Percentiles rank a stretch among this genome's conserved stretches.
Conservation (phyloP, 2,113 vertebrate species). For the Hassar affinis region DNA sequence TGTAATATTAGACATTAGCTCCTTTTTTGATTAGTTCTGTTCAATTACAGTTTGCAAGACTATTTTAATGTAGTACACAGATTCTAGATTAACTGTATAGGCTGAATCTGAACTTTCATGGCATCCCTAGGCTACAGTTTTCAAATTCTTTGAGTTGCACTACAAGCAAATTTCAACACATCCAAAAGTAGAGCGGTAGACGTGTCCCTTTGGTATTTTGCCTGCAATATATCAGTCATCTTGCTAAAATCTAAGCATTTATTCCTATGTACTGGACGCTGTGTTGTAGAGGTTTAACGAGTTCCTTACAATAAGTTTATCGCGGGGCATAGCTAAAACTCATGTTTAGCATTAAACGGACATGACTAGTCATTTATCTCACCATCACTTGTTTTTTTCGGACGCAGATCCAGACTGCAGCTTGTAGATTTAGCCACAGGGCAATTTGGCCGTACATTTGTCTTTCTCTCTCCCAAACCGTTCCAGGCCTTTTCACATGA, state of each 20-base stretch:
- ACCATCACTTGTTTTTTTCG: constrained; percentile 21
- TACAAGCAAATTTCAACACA: neutral
- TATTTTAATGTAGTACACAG: neutral
- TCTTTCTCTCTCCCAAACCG: constrained; percentile 26
- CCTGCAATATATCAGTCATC: neutral
- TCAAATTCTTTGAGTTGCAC: neutral
- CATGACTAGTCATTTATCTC: constrained; percentile 5
- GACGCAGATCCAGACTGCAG: constrained; percentile 23
- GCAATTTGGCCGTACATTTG: constrained; percentile 20
- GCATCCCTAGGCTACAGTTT: neutral
- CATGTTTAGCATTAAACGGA: neutral
- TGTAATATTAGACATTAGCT: too few relatives aligned
- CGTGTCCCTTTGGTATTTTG: neutral
- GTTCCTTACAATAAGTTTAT: neutral
- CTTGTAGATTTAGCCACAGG: constrained; percentile 30
- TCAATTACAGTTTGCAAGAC: neutral
- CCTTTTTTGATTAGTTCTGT: neutral
- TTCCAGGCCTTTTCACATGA: constrained; percentile 36
- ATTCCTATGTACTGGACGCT: neutral
- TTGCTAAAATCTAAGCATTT: neutral
- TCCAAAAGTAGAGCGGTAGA: neutral
- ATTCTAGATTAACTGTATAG: too few relatives aligned
- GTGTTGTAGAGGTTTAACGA: neutral
- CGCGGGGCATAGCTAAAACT: neutral
- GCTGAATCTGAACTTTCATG: neutral